Evolutionary conservation across 2,113 vertebrate genomes (phyloP).

Genomic region (Cyanoliseus patagonus): DNA sequence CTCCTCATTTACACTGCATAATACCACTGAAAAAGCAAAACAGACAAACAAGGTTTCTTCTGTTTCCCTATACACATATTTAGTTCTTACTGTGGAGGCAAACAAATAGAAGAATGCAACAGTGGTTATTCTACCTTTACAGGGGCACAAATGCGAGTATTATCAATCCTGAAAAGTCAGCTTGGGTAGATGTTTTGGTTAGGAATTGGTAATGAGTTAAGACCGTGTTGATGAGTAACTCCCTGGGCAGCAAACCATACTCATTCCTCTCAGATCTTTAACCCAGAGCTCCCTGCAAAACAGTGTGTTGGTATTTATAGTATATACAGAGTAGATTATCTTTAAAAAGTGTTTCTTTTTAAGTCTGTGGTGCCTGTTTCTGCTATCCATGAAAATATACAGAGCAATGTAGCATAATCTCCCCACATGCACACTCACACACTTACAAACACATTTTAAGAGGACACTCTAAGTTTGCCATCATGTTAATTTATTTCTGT

Average conservation of each 20-base stretch:
- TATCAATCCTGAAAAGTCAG: background rate
- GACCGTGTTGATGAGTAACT: background rate
- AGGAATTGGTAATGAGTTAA: background rate
- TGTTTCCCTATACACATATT: background rate
- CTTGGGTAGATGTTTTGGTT: background rate
- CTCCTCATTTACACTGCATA: background rate
- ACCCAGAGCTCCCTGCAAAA: conserved; percentile 8
- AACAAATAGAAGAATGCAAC: background rate
- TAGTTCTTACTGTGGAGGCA: background rate
- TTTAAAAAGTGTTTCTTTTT: conserved; percentile 26
- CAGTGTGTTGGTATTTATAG: conserved; percentile 31
- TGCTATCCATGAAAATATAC: background rate
- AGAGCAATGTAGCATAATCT: background rate
- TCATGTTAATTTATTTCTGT: conserved; percentile 68
- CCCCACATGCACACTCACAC: background rate
- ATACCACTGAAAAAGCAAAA: background rate
- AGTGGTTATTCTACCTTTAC: background rate
- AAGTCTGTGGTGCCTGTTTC: background rate
- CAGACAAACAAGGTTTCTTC: background rate
- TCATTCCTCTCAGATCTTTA: background rate
- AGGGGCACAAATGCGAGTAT: background rate
- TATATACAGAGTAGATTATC: background rate
- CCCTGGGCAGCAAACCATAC: conserved; percentile 16
- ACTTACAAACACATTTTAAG: conserved; percentile 36
- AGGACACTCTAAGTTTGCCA: conserved; percentile 47